Percentiles rank a stretch among this genome's conserved stretches.
phyloP scores from a whole-genome alignment of 2,888 invertebrate genomes.

The Drosophila eohydei region DNA sequence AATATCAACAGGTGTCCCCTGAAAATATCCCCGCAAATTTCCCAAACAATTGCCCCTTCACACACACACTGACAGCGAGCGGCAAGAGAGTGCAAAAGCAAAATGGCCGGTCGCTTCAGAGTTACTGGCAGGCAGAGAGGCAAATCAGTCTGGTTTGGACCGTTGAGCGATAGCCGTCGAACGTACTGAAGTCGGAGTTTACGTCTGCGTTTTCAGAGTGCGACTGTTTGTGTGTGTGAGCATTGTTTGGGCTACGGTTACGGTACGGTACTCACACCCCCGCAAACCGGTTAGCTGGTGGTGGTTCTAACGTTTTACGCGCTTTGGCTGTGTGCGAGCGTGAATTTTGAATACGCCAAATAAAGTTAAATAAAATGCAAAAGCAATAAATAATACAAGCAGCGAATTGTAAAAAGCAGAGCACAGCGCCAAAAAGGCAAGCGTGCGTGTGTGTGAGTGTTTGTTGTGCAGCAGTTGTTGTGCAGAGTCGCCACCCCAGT shows the following conservation, averaged over 20 bases:
- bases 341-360: slow-evolving; percentile 22
- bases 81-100: slow-evolving; percentile 25
- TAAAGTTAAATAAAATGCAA: slow-evolving; percentile 58
- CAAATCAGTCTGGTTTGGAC: slow-evolving; percentile 60
- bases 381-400: slow-evolving; percentile 53
- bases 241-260: slow-evolving; percentile 61
- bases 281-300: slow-evolving; percentile 71
- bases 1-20: slow-evolving; percentile 45
- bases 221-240: slow-evolving; percentile 39
- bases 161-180: slow-evolving; percentile 52
- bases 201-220: slow-evolving; percentile 41
- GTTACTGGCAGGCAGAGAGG: slow-evolving; percentile 19
- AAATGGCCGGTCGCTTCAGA: slow-evolving; percentile 44
- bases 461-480: slow-evolving; percentile 52
- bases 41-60: slow-evolving; percentile 59
- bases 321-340: slow-evolving; percentile 28
- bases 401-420: slow-evolving; percentile 59
- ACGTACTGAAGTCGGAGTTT: slow-evolving; percentile 48
- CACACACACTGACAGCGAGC: slow-evolving; percentile 18
- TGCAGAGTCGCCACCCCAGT: slow-evolving; percentile 81
- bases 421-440: slow-evolving; percentile 53
- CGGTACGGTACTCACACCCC: slow-evolving; percentile 67
- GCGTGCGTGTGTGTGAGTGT: slow-evolving; percentile 24
- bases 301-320: slow-evolving; percentile 51
- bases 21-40: slow-evolving; percentile 46